Conservation (phyloP, 2,113 vertebrate species). For the Dicrurus megarhynchus region DNA sequence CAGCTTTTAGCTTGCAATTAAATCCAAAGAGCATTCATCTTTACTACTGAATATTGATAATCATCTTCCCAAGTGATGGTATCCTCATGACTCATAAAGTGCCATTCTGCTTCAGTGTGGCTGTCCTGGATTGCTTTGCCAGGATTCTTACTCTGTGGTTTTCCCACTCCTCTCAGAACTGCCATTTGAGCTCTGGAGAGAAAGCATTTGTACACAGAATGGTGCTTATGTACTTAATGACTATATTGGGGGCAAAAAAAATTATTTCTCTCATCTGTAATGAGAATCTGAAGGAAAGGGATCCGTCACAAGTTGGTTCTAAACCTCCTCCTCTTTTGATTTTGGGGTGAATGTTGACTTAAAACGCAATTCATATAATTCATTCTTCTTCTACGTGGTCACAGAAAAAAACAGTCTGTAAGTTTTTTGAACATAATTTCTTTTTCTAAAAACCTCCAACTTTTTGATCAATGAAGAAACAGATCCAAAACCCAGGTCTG, state of each 20-base stretch:
- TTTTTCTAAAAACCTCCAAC: neutral
- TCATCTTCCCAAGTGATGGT: neutral
- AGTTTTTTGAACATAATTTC: neutral
- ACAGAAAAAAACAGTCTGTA: neutral
- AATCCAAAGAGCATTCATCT: neutral
- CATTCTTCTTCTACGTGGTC: neutral
- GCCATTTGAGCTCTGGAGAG: neutral
- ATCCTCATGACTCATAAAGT: neutral
- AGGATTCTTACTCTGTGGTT: neutral
- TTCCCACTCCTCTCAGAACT: neutral
- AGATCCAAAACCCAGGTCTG: neutral
- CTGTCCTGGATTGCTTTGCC: neutral
- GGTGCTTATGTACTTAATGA: neutral
- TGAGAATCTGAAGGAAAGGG: neutral
- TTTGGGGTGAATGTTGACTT: neutral
- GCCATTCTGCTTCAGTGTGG: neutral
- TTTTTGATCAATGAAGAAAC: neutral
- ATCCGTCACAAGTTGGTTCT: neutral
- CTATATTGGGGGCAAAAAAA: fast-evolving
- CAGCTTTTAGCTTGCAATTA: neutral
- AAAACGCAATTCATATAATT: neutral
- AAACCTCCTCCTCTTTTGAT: neutral
- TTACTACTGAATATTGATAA: neutral
- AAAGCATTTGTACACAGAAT: neutral
- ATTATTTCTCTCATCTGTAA: neutral